Evolutionary conservation across 2,888 invertebrate genomes (phyloP).

Genomic region (Anorthoa munda): DNA sequence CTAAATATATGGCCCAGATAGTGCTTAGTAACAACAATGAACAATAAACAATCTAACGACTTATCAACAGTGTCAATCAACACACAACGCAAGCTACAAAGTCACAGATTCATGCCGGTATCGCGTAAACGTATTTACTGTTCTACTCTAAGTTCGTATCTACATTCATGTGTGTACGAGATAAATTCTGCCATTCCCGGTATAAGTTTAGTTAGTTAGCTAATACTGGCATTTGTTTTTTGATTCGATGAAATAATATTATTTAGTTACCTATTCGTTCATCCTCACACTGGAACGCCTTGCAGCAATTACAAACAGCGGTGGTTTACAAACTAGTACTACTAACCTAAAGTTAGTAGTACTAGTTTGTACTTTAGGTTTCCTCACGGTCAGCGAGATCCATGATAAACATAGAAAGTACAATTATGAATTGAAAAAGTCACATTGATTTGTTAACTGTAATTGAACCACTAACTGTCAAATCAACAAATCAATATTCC

Average conservation of each 20-base stretch:
- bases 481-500: not conserved
- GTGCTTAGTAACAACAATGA: slow-evolving; percentile 15
- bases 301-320: too few relatives aligned
- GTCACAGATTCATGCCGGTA: not conserved
- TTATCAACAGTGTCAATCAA: slow-evolving; percentile 24
- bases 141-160: not conserved
- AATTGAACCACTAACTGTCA: not conserved
- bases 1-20: not conserved
- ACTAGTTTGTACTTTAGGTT: too few relatives aligned
- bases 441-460: too few relatives aligned
- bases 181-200: slow-evolving; percentile 11
- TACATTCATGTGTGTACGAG: not conserved
- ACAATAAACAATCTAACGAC: slow-evolving; percentile 17
- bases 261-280: too few relatives aligned
- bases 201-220: not conserved
- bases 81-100: not conserved
- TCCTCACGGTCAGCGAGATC: too few relatives aligned
- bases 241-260: not conserved
- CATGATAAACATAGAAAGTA: too few relatives aligned
- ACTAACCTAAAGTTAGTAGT: too few relatives aligned
- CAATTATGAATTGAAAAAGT: too few relatives aligned
- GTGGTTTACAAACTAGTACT: too few relatives aligned
- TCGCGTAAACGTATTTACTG: not conserved
- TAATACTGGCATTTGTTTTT: not conserved
- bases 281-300: too few relatives aligned